These are phyloP conservation scores for Trypoxylus dichotomus DNA, from an alignment of 1,140 invertebrate species.

Conservation along the genomic window DNA sequence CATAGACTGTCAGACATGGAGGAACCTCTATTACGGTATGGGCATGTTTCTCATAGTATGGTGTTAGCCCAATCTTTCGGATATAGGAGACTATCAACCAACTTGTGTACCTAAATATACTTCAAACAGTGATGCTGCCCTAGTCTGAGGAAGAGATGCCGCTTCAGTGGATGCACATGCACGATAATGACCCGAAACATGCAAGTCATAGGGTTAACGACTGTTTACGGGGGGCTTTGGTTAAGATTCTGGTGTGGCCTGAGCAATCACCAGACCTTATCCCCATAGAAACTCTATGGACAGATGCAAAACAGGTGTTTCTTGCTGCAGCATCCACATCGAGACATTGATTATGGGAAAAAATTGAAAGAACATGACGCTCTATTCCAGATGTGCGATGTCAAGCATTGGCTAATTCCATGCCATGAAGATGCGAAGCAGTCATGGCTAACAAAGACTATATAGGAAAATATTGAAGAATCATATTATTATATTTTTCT, in stretches of 20 bases:
- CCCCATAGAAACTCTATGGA: constrained; percentile 49
- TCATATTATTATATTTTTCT: no score
- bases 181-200: constrained; percentile 48
- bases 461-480: no score
- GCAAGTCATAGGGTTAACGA: constrained; percentile 35
- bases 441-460: not conserved
- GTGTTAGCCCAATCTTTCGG: constrained; percentile 37
- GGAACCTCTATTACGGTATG: constrained; percentile 33
- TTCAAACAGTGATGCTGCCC: constrained; percentile 18
- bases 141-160: constrained; percentile 38
- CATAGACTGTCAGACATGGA: constrained; percentile 42
- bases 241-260: constrained; percentile 45
- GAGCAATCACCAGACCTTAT: constrained; percentile 49
- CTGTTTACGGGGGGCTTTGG: constrained; percentile 34
- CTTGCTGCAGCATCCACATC: not conserved
- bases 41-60: no score
- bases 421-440: not conserved
- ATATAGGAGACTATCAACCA: constrained; percentile 39
- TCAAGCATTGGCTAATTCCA: no score
- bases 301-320: not conserved
- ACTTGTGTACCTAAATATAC: constrained; percentile 37
- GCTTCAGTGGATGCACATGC: constrained; percentile 41
- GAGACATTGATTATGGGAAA: not conserved
- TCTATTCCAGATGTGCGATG: no score
- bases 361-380: no score